Evolutionary conservation across 1,140 invertebrate species (phyloP), one percentile per base, ranked within the genome.

Genomic region (Drosophila arizonae): DNA sequence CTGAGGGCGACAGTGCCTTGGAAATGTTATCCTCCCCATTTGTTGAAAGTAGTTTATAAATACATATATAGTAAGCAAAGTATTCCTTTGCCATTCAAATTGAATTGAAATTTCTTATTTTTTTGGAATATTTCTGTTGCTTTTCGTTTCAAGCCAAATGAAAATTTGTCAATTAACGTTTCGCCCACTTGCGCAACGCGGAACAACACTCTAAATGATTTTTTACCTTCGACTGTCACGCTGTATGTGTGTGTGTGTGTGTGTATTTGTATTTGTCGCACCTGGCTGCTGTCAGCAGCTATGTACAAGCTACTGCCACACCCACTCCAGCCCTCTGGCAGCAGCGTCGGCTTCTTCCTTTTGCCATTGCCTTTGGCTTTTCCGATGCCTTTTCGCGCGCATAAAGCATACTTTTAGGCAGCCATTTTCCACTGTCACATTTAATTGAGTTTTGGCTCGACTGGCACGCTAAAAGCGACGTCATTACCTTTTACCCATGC

Each of bases 321-420:
- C 36, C 11, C 10, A 39, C 36, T 24, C 3, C 21, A 1, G 21
- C 21, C 21, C 21, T 24, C 21, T 36, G 33, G 5, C 28, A 30
- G 28, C 33, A 8, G 33, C 33, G 33, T 36, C n/a, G 13, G 56
- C 26, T 66, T 57, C 41, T 30, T 39, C 66, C 56, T 63, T 39
- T 73, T 50, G 39, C 52, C 39, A 45, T 21, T 46, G 43, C 43
- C 43, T 2, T 17, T 10, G n/a, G 15, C 36, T 36, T 39, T 30
- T 45, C 21, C 55, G 33, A 62, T 70, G 65, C 55, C 60, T 43
- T 54, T 54, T 58, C 28, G 30, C 55, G 17, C 13, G 57, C 56
- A 77, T 89, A 76, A 89, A 88, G 77, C 79, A 88, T 89, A 89
- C 84, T 88, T 84, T 88, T 89, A 88, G 80, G 85, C 84, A 68